Base-by-base conservation (phyloP, 2,113 vertebrate genomes). In the Seriola rivoliana region DNA sequence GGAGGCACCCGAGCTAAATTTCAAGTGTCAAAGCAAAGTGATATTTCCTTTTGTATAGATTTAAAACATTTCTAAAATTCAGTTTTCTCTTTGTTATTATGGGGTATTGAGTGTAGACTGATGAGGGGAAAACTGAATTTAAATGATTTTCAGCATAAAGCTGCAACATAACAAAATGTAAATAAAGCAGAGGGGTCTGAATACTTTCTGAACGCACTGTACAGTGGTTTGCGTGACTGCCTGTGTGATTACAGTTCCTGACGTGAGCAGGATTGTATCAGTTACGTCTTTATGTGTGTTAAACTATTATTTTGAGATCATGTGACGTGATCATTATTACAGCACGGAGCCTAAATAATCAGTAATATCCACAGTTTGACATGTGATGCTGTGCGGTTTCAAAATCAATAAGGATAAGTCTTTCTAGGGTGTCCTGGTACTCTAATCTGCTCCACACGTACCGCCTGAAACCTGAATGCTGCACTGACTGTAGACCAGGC, bases 231-330 rank as follows among this genome's bases (percentile, higher is more conserved):
- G 50, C 17, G 19, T 52, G 46, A 34, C 46, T 63, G 34, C 14
- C 19, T 7, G 58, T 48, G 21, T 46, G 59, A 65, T 57, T 38
- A 48, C 48, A 23, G 8, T n/a, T 17, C 19, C 42, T 34, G 38
- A 32, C 8, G 5, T 58, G 40, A n/a, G 66, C 54, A 66, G 81
- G 54, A 67, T 71, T 65, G 42, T 17, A 32, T 40, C 59, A 38
- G 63, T 73, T 74, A 63, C 32, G 58, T 75, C 29, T 32, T 55
- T 21, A 21, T 65, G 29, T 25, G 40, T 65, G 21, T 48, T 46
- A 40, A 62, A 25, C 14, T 64, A 8, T 48, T 59, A 40, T 29
- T 54, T 76, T n/a, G n/a, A 19, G 60, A 66, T 67, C 54, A 44
- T 60, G 32, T 19, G 34, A 0, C n/a, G 14, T 2, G 21, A 44